A percentile compares a stretch with the other conserved stretches of the same genome.
phyloP scores from a whole-genome alignment of 53 echinoderm and acorn worm species.

The Paelopatides confundens region DNA sequence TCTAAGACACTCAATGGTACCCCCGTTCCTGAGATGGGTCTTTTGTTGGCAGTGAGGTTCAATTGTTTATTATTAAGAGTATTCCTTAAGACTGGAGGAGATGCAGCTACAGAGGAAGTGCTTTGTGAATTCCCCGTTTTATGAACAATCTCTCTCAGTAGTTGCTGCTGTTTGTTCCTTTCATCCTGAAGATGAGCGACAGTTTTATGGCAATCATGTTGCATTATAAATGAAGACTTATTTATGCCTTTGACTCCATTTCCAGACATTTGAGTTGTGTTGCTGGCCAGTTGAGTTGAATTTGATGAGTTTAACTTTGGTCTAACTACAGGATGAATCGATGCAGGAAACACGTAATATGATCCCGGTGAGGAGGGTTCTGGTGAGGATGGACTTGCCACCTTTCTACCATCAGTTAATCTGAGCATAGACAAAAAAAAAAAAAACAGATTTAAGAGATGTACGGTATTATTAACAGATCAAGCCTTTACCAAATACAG shows the following conservation, averaged over 20 bases:
- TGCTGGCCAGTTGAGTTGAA: constrained; percentile 28
- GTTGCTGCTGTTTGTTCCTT: constrained; percentile 69
- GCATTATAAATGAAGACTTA: constrained; percentile 14
- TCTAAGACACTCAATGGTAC: constrained; percentile 15
- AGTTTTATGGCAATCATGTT: constrained; percentile 79
- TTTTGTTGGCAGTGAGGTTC: background rate
- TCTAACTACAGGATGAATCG: background rate
- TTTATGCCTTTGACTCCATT: background rate
- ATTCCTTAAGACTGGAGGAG: background rate
- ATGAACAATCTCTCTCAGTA: background rate
- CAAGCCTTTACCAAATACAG: too few species aligned
- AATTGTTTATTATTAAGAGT: background rate
- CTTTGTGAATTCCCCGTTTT: background rate
- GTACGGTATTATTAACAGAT: too few species aligned
- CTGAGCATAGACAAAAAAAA: background rate
- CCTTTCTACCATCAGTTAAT: background rate
- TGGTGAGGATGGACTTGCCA: background rate
- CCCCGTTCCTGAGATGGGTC: constrained; percentile 21
- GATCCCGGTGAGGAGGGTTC: background rate
- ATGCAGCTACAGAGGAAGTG: background rate
- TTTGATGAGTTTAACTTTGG: constrained; percentile 12
- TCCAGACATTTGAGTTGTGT: constrained; percentile 59
- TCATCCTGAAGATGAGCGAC: constrained; percentile 90
- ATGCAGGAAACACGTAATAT: background rate
- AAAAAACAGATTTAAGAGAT: background rate